A percentile compares a stretch with the other conserved stretches of the same genome.
These are phyloP conservation scores for Phoenicopterus ruber DNA, from an alignment of 2,113 vertebrate species.

Conservation along the genomic window DNA sequence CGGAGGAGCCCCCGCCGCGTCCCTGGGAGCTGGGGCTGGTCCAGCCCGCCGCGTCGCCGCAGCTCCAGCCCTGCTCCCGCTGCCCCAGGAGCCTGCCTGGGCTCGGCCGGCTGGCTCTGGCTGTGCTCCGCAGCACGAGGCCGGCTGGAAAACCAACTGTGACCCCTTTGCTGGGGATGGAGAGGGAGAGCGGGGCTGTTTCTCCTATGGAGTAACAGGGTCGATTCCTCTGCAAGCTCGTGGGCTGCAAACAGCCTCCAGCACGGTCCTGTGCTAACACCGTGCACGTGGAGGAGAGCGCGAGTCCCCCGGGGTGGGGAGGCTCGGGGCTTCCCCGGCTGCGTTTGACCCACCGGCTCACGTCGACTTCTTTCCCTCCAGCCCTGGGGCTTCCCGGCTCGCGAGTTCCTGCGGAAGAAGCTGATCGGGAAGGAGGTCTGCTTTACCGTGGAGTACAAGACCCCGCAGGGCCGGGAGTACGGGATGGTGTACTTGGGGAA, in stretches of 20 bases:
- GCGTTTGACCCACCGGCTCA: fast-evolving
- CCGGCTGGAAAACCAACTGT: fast-evolving
- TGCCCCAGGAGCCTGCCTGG: not conserved
- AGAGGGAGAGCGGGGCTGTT: not conserved
- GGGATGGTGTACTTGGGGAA: constrained; percentile 93
- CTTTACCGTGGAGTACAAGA: constrained; percentile 95
- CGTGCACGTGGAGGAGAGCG: fast-evolving
- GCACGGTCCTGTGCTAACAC: fast-evolving
- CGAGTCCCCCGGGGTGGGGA: fast-evolving
- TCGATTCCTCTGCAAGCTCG: not conserved
- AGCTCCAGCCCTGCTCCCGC: not conserved
- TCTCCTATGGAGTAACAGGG: fast-evolving
- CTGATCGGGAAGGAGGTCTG: constrained; percentile 97
- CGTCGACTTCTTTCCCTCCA: constrained; percentile 20
- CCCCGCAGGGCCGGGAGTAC: constrained; percentile 87
- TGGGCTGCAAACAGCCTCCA: not conserved
- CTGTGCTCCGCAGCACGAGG: not conserved
- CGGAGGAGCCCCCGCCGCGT: fast-evolving
- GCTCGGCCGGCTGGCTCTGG: not conserved
- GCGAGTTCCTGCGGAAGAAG: constrained; percentile 95
- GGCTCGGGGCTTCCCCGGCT: not conserved
- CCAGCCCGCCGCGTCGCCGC: fast-evolving
- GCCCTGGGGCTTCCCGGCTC: constrained; percentile 96
- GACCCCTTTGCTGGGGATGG: fast-evolving
- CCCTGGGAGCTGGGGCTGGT: fast-evolving